Percentiles rank a stretch among this genome's conserved stretches.
Conservation (phyloP, 2,113 vertebrate genomes). For the Eurystomus gularis region DNA sequence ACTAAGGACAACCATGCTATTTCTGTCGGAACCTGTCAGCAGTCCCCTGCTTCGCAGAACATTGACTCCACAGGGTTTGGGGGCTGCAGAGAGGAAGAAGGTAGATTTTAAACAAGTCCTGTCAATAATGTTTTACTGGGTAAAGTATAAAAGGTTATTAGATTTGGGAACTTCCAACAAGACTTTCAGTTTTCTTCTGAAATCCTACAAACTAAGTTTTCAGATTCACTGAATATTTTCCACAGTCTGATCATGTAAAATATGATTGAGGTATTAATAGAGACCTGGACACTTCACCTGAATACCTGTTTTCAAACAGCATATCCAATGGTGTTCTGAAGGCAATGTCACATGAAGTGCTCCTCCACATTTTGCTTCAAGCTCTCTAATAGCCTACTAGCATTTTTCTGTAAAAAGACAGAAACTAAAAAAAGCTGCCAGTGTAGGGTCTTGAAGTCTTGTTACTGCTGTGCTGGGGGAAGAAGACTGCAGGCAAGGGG, state of each 20-base stretch:
- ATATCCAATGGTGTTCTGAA: slow-evolving; percentile 27
- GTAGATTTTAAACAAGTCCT: neutral
- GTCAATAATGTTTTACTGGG: neutral
- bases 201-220: neutral
- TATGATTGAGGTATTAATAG: neutral
- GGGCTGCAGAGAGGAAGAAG: neutral
- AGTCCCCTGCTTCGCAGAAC: neutral
- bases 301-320: slow-evolving; percentile 27
- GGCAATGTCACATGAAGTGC: neutral
- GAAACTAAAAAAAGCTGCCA: neutral
- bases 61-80: neutral
- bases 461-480: slow-evolving; percentile 23
- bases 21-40: neutral
- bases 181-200: neutral
- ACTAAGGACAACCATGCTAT: neutral
- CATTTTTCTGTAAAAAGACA: slow-evolving; percentile 7
- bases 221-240: neutral
- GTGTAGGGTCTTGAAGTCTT: slow-evolving; percentile 3
- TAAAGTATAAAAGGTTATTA: slow-evolving; percentile 12
- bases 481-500: neutral
- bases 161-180: neutral
- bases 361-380: slow-evolving; percentile 9
- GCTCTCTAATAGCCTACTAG: neutral
- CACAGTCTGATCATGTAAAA: neutral
- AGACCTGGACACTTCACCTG: neutral